These are phyloP conservation scores for Limenitis camilla DNA, from an alignment of 2,888 invertebrate species.

Conservation along the genomic window DNA sequence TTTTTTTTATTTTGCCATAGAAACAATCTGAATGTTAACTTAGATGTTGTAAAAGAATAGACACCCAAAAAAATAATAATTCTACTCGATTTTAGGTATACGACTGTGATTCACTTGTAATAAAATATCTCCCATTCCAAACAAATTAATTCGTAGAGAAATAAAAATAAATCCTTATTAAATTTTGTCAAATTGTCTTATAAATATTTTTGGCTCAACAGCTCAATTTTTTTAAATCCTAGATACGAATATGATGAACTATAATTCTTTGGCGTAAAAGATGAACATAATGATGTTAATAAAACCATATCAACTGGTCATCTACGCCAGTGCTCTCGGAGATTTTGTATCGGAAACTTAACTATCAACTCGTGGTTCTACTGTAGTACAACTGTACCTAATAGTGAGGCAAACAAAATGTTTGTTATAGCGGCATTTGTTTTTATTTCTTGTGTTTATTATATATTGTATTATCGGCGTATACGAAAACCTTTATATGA, in stretches of 20 bases:
- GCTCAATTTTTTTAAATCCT: no score
- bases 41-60: no score
- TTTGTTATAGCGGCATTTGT: conserved; percentile 36
- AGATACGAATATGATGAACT: neutral
- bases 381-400: neutral
- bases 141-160: no score
- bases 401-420: conserved; percentile 31
- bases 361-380: neutral
- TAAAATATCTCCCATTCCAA: no score
- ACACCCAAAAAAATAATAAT: no score
- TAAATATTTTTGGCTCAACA: no score
- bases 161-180: no score
- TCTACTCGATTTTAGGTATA: no score
- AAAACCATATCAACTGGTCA: conserved; percentile 20
- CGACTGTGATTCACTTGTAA: no score
- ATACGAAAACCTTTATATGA: conserved; percentile 42
- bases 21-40: no score
- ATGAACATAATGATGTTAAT: conserved; percentile 18
- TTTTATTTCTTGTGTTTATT: conserved; percentile 37
- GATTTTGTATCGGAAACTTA: conserved; percentile 17
- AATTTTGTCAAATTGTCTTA: no score
- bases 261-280: neutral
- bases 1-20: no score
- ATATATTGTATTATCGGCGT: conserved; percentile 38
- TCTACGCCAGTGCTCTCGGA: conserved; percentile 17